Base-by-base conservation (phyloP, 2,888 invertebrate genomes). In the Teleiodes luculella region DNA sequence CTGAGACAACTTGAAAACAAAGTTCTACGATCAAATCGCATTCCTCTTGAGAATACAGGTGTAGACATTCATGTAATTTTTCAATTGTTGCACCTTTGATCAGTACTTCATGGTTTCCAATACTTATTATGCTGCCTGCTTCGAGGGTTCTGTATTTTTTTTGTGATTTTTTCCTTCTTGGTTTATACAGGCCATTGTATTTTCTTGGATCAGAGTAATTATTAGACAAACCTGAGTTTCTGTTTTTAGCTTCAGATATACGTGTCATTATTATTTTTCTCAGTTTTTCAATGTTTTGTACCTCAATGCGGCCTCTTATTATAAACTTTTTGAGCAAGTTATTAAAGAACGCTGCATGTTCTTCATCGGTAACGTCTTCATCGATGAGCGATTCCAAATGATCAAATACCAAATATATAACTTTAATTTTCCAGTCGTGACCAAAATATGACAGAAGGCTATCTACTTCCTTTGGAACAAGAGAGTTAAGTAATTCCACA, bases 11-110 rank as follows among this genome's bases (percentile, higher is more conserved):
- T 47, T 51, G 48, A 41, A 52, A 55, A 16, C 61, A 59, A 28
- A 59, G 10, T 10, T 18, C 52, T 6, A 61, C 2, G 13, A 58
- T 55, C 3, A 45, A 31, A n/a, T 61, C 61, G 18, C 55, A 54
- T 37, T 57, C 13, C 4, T 31, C 30, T 14, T 57, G 56, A 1
- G 46, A 48, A 33, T 49, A 57, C 11, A 18, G 35, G 18, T 52
- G 47, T 3, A 61, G 45, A 20, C 56, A 49, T 1, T 54, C 54
- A 13, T 43, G 6, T 8, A 61, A 43, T 16, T 58, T 58, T 13
- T 61, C 57, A 24, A 48, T 43, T 10, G 61, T 61, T 10, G 30
- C 46, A 4, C 14, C 43, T 50, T 57, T 59, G 1, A 61, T 51
- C 3, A 58, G 13, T 14, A 61, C 37, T 30, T 50, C 20, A 41